Conservation (phyloP, 2,113 vertebrate genomes). For the Plecturocebus donacophilus region DNA sequence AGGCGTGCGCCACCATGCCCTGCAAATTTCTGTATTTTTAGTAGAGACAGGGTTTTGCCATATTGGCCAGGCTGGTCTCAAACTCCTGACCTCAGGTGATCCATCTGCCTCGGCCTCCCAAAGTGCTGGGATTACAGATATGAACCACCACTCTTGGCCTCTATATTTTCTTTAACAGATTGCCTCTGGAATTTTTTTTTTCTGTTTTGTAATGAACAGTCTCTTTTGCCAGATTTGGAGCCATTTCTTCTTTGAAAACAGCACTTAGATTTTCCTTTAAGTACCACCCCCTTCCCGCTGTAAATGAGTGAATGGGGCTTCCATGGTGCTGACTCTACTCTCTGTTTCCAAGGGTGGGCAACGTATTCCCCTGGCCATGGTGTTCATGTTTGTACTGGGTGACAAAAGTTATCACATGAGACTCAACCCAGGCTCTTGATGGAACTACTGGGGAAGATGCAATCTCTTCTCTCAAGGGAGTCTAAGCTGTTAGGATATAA, state of each 20-base stretch:
- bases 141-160: not conserved
- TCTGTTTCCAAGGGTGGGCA: not conserved
- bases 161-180: not conserved
- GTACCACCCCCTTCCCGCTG: not conserved
- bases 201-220: not conserved
- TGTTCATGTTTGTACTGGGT: not conserved
- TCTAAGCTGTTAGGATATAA: not conserved
- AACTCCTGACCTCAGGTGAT: no score
- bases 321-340: no score
- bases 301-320: not conserved
- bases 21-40: no score
- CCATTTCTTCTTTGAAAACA: not conserved
- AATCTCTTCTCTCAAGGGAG: not conserved
- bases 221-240: not conserved
- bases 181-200: not conserved
- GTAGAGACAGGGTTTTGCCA: no score
- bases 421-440: not conserved
- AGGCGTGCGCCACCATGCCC: no score
- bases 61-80: no score
- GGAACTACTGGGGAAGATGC: not conserved
- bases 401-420: not conserved
- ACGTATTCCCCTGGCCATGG: not conserved
- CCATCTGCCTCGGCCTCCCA: no score
- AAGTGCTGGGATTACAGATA: no score
- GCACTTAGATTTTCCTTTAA: conserved; percentile 1